Evolutionary conservation across 2,797 vertebrate species (phyloP).

Genomic region (Chloroceryle inda): DNA sequence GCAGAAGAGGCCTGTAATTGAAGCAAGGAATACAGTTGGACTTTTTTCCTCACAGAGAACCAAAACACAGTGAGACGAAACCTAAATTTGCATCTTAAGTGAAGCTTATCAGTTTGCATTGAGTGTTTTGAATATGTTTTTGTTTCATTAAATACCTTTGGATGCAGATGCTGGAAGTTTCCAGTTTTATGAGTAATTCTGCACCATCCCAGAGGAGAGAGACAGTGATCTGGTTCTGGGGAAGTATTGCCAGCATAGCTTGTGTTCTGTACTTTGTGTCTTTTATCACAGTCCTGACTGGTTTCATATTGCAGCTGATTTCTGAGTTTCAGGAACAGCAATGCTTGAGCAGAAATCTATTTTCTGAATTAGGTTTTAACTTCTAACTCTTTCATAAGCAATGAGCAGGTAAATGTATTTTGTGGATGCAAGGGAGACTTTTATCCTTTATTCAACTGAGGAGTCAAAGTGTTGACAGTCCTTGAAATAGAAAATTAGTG

Average conservation of each 20-base stretch:
- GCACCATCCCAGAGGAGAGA: not conserved
- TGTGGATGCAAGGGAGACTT: not conserved
- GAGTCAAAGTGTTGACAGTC: not conserved
- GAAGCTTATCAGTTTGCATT: not conserved
- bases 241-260: not conserved
- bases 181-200: not conserved
- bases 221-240: not conserved
- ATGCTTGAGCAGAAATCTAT: not conserved
- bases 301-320: not conserved
- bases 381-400: not conserved
- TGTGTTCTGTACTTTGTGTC: not conserved
- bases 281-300: not conserved
- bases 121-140: not conserved
- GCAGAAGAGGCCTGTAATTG: not conserved
- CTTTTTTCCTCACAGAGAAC: not conserved
- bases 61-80: not conserved
- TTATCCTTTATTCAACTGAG: not conserved
- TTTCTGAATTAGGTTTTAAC: not conserved
- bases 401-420: not conserved
- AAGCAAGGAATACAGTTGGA: not conserved
- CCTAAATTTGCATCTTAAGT: not conserved
- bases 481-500: not conserved
- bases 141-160: not conserved
- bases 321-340: not conserved
- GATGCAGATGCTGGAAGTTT: not conserved